Evolutionary conservation across 1,140 invertebrate species (phyloP).

Genomic region (Scaptodrosophila lebanonensis): DNA sequence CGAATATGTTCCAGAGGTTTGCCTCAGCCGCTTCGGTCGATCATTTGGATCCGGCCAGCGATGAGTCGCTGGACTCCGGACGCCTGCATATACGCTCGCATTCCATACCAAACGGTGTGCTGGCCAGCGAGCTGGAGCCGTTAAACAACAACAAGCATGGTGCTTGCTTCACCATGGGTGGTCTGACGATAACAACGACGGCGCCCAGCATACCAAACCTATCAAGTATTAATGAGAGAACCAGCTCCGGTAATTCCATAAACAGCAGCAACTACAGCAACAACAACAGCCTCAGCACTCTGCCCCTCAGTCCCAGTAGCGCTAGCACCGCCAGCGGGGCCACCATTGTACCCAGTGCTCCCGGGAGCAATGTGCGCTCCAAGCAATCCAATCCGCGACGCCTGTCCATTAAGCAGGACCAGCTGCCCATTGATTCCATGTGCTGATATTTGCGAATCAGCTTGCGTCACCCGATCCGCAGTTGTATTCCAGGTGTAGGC

Average conservation of each 20-base stretch:
- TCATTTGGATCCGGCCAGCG: conserved; percentile 73
- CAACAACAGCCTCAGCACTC: conserved; percentile 53
- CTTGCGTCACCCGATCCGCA: conserved; percentile 21
- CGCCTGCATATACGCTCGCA: conserved; percentile 70
- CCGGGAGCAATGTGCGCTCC: conserved; percentile 13
- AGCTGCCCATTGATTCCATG: conserved; percentile 75
- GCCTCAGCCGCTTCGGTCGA: conserved; percentile 68
- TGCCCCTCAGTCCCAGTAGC: conserved; percentile 22
- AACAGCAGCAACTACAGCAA: conserved; percentile 68
- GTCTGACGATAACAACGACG: conserved; percentile 67
- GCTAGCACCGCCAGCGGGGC: conserved; percentile 10
- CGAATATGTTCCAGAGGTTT: conserved; percentile 54
- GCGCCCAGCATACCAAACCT: conserved; percentile 71
- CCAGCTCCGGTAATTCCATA: conserved; percentile 73
- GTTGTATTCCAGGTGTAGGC: conserved; percentile 63
- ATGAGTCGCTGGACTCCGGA: conserved; percentile 70
- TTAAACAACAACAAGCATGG: conserved; percentile 64
- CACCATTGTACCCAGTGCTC: conserved; percentile 28
- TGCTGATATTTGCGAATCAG: conserved; percentile 62
- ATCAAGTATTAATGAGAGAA: conserved; percentile 77
- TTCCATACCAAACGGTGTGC: conserved; percentile 74
- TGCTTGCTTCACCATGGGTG: conserved; percentile 66
- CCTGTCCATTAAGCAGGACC: conserved; percentile 75
- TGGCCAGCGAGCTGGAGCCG: conserved; percentile 68
- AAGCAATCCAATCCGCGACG: conserved; percentile 59